A percentile compares a stretch with the other conserved stretches of the same genome.
phyloP scores from a whole-genome alignment of 2,113 vertebrate genomes.

The Odocoileus hemionus region DNA sequence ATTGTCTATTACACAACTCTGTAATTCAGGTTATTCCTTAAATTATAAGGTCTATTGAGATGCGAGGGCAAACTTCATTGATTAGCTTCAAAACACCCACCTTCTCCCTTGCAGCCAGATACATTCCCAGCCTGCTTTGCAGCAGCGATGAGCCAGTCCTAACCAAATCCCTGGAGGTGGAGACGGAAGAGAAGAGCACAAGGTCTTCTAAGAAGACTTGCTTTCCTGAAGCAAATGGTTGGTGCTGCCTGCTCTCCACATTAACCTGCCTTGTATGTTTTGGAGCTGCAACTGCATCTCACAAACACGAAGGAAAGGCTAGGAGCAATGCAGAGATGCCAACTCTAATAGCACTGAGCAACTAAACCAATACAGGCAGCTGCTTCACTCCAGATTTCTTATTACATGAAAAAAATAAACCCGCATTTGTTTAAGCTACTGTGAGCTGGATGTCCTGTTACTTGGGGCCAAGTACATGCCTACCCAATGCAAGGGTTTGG shows the following conservation, averaged over 20 bases:
- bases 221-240: neutral
- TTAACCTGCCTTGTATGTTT: neutral
- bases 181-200: neutral
- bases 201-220: neutral
- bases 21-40: neutral
- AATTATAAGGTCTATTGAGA: neutral
- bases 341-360: neutral
- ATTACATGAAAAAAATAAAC: neutral
- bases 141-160: neutral
- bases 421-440: constrained; percentile 32
- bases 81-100: neutral
- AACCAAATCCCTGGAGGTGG: neutral
- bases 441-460: constrained; percentile 19
- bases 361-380: constrained; percentile 1
- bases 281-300: neutral
- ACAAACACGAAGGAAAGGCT: neutral
- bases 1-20: neutral
- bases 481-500: neutral
- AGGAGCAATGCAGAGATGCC: neutral
- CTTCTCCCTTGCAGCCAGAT: neutral
- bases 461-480: neutral
- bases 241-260: neutral
- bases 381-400: neutral
- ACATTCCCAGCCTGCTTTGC: neutral
- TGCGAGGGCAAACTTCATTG: neutral